Evolutionary conservation across 2,113 vertebrate species (phyloP), one percentile per base, ranked within the genome.

Genomic region (Scytalopus superciliaris): DNA sequence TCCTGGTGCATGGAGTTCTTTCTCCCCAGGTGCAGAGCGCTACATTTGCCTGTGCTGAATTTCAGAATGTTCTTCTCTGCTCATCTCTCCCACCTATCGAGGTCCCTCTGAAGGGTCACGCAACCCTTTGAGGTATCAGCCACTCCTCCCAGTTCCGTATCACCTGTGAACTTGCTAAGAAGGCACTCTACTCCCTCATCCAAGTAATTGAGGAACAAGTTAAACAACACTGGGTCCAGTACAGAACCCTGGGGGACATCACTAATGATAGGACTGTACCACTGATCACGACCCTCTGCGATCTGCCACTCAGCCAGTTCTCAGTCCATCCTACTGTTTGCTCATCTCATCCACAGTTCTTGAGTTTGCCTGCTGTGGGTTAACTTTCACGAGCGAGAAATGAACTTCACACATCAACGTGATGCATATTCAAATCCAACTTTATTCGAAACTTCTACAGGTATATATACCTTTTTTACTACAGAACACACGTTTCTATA

Each of bases 81-180:
- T 42, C 67, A 57, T 19, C 14, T 50, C 18, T 64, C 67, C 30
- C 21, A 3, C 5, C 7, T 57, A 18, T 66, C 5, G 2, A 37
- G 35, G 22, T 73, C 14, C 11, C 6, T 42, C 31, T 80, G 50
- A 64, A 57, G 47, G 21, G 57, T 67, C 40, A 33, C 3, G 49
- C 50, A 56, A 27, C 6, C 21, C 37, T 62, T 16, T 62, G 27
- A 42, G 40, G 14, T 57, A 23, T 37, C 0, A 0, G n/a, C 27
- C 14, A 44, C 27, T 57, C 21, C 17, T 64, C 11, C 9, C 31
- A 50, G 42, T 28, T 40, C 64, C 50, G 14, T 57, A 12, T 37
- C 27, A 57, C 59, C 35, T 50, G 50, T 22, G 31, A 27, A 10
- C 22, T 42, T 88, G 42, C 14, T 56, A 31, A 42, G 35, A 35